Conservation (phyloP, 1,140 invertebrate species). For the Diploscapter pachys region DNA sequence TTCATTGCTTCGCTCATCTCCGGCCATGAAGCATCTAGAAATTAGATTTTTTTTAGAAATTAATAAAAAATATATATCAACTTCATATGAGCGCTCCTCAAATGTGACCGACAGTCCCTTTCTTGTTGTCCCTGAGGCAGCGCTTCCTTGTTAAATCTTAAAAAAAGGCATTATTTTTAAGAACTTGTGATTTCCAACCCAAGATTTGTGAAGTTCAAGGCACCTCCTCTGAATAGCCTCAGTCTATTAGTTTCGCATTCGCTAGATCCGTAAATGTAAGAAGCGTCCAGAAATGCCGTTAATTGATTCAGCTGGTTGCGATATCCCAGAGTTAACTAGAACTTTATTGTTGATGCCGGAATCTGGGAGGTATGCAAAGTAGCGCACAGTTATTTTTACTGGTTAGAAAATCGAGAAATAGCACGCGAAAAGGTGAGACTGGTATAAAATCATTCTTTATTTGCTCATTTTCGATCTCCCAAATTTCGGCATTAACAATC, state of each 20-base stretch:
- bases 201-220: constrained; percentile 55
- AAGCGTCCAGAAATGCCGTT: constrained; percentile 78
- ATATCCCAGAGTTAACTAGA: constrained; percentile 61
- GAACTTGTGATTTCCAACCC: constrained; percentile 24
- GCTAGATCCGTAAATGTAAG: constrained; percentile 76
- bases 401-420: no score
- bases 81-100: neutral
- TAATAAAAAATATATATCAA: neutral
- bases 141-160: constrained; percentile 49
- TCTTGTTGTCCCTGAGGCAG: constrained; percentile 56
- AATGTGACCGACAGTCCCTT: constrained; percentile 49
- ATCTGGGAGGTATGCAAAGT: no score
- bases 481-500: neutral
- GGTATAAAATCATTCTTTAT: constrained; percentile 29
- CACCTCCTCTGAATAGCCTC: constrained; percentile 61
- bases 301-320: constrained; percentile 67
- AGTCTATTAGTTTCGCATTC: constrained; percentile 72
- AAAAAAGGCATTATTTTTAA: neutral
- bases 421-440: no score
- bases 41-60: neutral
- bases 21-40: constrained; percentile 35
- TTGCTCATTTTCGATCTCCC: neutral
- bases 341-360: no score
- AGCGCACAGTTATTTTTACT: no score
- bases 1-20: constrained; percentile 59